These are phyloP conservation scores for Phaethornis superciliosus DNA, from an alignment of 2,113 vertebrate species.

Conservation along the genomic window DNA sequence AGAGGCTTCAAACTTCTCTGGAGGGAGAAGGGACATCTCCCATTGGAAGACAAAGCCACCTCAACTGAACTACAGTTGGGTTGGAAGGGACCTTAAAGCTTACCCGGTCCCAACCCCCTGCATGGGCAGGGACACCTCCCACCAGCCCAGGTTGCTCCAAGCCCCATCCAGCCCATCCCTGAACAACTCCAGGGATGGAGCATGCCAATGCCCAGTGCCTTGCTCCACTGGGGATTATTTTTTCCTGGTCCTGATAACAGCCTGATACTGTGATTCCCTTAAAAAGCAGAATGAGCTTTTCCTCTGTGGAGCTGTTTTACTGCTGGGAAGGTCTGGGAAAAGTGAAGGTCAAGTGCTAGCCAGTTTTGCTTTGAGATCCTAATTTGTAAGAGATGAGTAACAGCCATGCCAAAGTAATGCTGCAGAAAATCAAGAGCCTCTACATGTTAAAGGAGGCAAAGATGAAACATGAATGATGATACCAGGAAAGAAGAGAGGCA, in stretches of 20 bases:
- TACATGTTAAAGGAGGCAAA: background rate
- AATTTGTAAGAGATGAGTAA: background rate
- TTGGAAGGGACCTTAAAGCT: too few relatives aligned
- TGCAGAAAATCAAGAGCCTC: background rate
- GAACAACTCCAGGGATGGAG: too few relatives aligned
- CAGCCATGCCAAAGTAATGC: background rate
- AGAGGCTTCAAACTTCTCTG: background rate
- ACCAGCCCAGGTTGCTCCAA: too few relatives aligned
- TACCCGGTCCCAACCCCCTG: too few relatives aligned
- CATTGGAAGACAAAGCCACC: background rate
- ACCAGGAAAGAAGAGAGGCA: background rate
- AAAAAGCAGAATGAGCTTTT: background rate
- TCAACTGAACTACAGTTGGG: too few relatives aligned
- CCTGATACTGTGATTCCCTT: background rate
- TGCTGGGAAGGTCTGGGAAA: background rate
- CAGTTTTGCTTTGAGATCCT: background rate
- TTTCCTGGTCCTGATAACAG: background rate
- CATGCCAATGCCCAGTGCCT: background rate
- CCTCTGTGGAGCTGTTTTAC: background rate
- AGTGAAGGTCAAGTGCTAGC: background rate
- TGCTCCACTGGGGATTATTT: background rate
- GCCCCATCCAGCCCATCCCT: too few relatives aligned
- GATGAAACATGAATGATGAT: fast-evolving
- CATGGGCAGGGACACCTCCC: too few relatives aligned
- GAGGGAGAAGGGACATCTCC: background rate